Evolutionary conservation across 2,797 vertebrate species (phyloP).

Genomic region (Hafferia zeledoni): DNA sequence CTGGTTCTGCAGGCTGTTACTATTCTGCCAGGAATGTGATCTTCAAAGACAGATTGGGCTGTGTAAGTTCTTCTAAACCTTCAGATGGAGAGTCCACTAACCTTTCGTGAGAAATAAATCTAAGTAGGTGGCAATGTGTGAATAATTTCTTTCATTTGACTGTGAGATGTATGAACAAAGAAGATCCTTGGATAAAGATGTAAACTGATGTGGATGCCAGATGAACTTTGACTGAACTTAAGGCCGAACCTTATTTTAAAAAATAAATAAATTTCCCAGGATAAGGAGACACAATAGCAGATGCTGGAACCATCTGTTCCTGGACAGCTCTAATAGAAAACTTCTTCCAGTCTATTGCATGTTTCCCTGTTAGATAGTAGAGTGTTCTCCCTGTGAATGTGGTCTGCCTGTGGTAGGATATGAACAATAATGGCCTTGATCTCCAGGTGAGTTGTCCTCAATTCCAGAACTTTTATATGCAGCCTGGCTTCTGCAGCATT

Average conservation of each 20-base stretch:
- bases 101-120: slow-evolving; percentile 31
- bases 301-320: slow-evolving; percentile 62
- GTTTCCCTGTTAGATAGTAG: background rate
- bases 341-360: background rate
- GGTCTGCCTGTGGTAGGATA: background rate
- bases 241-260: background rate
- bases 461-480: background rate
- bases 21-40: background rate
- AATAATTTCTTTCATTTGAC: slow-evolving; percentile 47
- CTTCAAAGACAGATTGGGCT: background rate
- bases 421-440: background rate
- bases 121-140: slow-evolving; percentile 40
- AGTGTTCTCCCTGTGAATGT: background rate
- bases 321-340: slow-evolving; percentile 46
- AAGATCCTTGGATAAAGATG: slow-evolving; percentile 45
- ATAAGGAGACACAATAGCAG: slow-evolving; percentile 45
- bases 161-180: slow-evolving; percentile 35
- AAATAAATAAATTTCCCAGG: slow-evolving; percentile 37
- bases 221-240: slow-evolving; percentile 67
- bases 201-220: slow-evolving; percentile 35
- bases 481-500: slow-evolving; percentile 1
- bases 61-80: background rate
- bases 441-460: background rate
- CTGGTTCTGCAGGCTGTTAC: background rate
- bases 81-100: background rate